phyloP scores from a whole-genome alignment of 1,140 invertebrate species.

The Drosophila saltans region DNA sequence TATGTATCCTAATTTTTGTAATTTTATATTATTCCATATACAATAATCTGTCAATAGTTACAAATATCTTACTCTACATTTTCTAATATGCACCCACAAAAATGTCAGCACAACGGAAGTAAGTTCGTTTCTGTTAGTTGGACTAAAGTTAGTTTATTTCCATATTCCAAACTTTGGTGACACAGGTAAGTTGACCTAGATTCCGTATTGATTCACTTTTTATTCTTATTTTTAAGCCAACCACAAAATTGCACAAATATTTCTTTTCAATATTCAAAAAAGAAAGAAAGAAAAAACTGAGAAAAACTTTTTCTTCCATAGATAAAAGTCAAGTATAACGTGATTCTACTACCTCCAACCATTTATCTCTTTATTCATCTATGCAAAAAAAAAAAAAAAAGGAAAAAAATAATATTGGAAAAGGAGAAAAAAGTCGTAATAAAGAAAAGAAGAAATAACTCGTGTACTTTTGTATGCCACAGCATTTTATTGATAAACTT shows the following conservation, averaged over 20 bases:
- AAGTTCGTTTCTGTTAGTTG: too few species aligned
- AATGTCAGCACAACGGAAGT: too few species aligned
- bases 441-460: constrained; percentile 63
- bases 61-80: too few species aligned
- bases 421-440: constrained; percentile 12
- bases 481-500: constrained; percentile 80
- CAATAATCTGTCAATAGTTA: too few species aligned
- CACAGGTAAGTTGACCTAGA: constrained; percentile 14
- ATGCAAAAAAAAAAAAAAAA: constrained; percentile 49
- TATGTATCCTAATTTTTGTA: too few species aligned
- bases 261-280: constrained; percentile 45
- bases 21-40: too few species aligned
- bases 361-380: constrained; percentile 60
- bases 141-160: neutral
- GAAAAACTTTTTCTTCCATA: constrained; percentile 49
- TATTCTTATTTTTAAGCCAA: constrained; percentile 27
- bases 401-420: neutral
- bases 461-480: constrained; percentile 70
- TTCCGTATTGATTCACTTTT: neutral
- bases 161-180: constrained; percentile 1
- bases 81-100: too few species aligned
- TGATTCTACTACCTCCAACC: constrained; percentile 38
- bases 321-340: constrained; percentile 65
- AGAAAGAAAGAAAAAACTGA: constrained; percentile 17
- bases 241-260: constrained; percentile 51